Conservation (phyloP, 2,113 vertebrate species). For the Nothocercus nigrocapillus region DNA sequence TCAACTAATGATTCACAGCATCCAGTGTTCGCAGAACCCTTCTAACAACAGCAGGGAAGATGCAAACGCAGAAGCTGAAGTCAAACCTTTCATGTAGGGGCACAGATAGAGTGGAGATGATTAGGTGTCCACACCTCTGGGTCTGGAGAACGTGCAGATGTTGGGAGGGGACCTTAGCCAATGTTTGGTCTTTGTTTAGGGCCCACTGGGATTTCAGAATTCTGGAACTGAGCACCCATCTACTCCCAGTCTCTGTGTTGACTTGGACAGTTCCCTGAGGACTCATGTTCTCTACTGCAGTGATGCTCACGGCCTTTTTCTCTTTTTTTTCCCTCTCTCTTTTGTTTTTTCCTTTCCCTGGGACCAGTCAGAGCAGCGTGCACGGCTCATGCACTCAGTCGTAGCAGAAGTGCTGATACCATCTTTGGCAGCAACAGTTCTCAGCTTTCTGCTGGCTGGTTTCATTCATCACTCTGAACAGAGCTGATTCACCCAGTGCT, state of each 20-base stretch:
- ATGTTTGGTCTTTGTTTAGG: not conserved
- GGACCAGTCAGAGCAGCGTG: not conserved
- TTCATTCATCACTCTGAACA: not conserved
- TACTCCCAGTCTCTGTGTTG: not conserved
- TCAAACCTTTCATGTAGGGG: not conserved
- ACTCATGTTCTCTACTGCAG: not conserved
- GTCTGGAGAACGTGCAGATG: not conserved
- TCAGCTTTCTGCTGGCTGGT: not conserved
- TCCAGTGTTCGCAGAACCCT: not conserved
- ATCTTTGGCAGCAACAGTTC: not conserved
- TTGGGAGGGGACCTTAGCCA: not conserved
- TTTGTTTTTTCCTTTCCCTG: not conserved
- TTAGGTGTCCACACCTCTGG: not conserved
- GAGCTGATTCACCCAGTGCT: not conserved
- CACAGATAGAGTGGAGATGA: not conserved
- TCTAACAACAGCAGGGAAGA: slow-evolving; percentile 24
- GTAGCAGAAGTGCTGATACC: not conserved
- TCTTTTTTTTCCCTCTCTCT: not conserved
- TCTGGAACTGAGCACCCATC: not conserved
- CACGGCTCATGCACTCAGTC: not conserved
- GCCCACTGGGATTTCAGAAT: not conserved
- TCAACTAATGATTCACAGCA: slow-evolving; percentile 63
- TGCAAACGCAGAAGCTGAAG: slow-evolving; percentile 14
- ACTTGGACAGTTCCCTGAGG: not conserved
- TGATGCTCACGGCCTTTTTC: not conserved